Base-by-base conservation (phyloP, 2,888 invertebrate genomes). In the Campoplex capitator region DNA sequence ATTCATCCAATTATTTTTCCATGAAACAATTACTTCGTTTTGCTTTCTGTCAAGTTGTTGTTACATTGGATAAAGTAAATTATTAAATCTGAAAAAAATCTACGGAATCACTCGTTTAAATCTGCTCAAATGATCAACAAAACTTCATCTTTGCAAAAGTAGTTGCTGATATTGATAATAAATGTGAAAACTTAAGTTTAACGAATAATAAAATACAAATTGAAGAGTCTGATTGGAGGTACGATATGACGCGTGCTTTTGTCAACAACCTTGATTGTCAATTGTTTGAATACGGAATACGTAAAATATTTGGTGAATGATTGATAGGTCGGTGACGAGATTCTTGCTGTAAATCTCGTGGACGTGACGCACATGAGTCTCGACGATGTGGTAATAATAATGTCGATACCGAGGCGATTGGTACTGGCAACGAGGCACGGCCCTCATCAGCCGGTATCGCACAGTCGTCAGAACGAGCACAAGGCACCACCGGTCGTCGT, bases 311-410 rank as follows among this genome's bases (percentile, higher is more conserved):
- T 35, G 48, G 32, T 48, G 38, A 51, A 76, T 35, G 9, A 45
- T 70, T 23, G 81, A 54, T 93, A 97, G 96, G 99, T 99, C 76
- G 99, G 99, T 70, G 99, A 99, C 95, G 99, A 99, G 96, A 99
- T 99, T 93, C 95, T 99, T 91, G 99, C 99, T 56, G 99, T 99
- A 84, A 99, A 99, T 95, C 96, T 99, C 93, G 99, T 99, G 90
- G 99, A 99, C 94, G 99, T 99, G 90, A 97, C 98, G 89, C 97
- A 98, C 92, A 99, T 99, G 99, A 98, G 98, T 90, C 95, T 99
- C 92, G 99, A 99, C 95, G 99, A 99, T 95, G 99, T 99, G 89
- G 99, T 99, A 90, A 98, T 99, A 93, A 98, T 99, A 92, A 99
- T 99, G 98, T 99, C 99, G 93, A 99, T 99, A 95, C 99, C 99